Percentiles rank a stretch among this genome's conserved stretches.
phyloP scores from a whole-genome alignment of 2,888 invertebrate genomes.

The Periphyllus acericola region DNA sequence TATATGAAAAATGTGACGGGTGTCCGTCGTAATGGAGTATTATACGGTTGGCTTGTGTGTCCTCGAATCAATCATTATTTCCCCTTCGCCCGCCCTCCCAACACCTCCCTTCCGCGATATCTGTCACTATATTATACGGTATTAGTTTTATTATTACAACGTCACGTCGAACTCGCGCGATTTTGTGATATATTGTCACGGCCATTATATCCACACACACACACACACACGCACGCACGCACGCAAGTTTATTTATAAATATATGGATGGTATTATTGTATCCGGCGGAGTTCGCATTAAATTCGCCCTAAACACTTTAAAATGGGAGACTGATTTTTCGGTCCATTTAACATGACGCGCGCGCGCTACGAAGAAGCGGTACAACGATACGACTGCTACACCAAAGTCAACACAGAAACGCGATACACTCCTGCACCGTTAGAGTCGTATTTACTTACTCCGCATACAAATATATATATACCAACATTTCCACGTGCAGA shows the following conservation, averaged over 20 bases:
- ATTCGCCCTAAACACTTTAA: slow-evolving; percentile 31
- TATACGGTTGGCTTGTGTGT: slow-evolving; percentile 52
- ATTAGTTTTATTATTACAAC: slow-evolving; percentile 59
- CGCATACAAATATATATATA: too few relatives aligned
- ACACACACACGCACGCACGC: neutral
- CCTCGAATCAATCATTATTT: slow-evolving; percentile 61
- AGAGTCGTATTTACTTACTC: too few relatives aligned
- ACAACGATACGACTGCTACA: neutral
- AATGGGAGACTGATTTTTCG: slow-evolving; percentile 38
- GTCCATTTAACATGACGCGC: slow-evolving; percentile 45
- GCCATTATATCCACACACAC: slow-evolving; percentile 1
- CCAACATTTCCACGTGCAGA: too few relatives aligned
- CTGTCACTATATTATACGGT: slow-evolving; percentile 28
- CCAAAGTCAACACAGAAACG: neutral
- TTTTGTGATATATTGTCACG: slow-evolving; percentile 59
- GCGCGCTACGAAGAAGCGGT: neutral
- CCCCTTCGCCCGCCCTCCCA: neutral
- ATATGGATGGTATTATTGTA: neutral
- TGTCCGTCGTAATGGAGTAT: slow-evolving; percentile 62
- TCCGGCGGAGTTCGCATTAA: slow-evolving; percentile 33
- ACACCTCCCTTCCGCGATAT: neutral
- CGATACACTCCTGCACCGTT: neutral
- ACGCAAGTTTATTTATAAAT: neutral
- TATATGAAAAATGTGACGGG: slow-evolving; percentile 60
- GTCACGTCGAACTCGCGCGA: slow-evolving; percentile 53